Evolutionary conservation across 2,888 invertebrate species (phyloP), one percentile per base, ranked within the genome.

Genomic region (Uloborus plumipes): DNA sequence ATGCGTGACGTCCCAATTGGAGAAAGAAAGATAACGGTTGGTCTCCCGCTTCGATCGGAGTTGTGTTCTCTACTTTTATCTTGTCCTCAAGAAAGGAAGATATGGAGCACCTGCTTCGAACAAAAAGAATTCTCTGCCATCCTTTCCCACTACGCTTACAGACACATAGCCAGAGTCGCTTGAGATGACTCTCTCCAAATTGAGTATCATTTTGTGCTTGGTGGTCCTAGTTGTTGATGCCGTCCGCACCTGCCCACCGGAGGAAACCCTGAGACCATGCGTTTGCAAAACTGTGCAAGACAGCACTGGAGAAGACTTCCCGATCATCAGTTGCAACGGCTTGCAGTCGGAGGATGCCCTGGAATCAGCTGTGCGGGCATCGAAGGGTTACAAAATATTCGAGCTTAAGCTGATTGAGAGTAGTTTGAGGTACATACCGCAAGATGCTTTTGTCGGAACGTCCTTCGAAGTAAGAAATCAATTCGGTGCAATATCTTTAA

Each of bases 331-430:
- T n/a, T 81, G 80, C 58, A 20, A 39, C 9, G 31, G 65, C 1
- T 31, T 81, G 20, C 49, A 70, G 6, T 81, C 80, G 0, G 80
- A 74, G 58, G 69, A 70, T 20, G 70, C 9, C n/a, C 70, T 81
- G 16, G 18, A 16, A n/a, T 18, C 20, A 18, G 55, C 64, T 50
- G 47, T 81, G 16, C 49, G 2, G 2, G 64, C 58, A 4, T 64
- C 50, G n/a, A 74, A 62, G 9, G 50, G 58, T 1, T 50, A 58
- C 9, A 20, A n/a, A n/a, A 62, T 81, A 15, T 81, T 75, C 18
- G 80, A 81, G 26, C 22, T 81, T 39, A 62, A 81, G 58, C 39
- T 81, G 11, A 31, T 81, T 3, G 70, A 81, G 14, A 64, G 58
- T 31, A 50, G 26, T 13, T 69, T 81, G 55, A 81, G 70, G 11